Evolutionary conservation across 1,140 invertebrate genomes (phyloP).

Genomic region (Centruroides sculpturatus): DNA sequence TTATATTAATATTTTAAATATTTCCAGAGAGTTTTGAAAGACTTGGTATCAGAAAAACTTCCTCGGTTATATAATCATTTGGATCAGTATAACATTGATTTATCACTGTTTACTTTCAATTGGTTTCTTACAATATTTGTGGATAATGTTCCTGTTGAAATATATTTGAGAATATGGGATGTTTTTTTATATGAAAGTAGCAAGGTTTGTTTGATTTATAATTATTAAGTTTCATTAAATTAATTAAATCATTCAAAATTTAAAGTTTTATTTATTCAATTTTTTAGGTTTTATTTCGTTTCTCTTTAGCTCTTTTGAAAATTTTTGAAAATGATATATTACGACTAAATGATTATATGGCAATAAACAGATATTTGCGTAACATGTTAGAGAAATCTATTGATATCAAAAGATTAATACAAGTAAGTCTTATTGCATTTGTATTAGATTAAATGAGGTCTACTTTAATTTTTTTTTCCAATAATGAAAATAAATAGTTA

Average conservation of each 20-base stretch:
- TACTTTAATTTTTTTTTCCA: no score
- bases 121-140: constrained; percentile 46
- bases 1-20: no score
- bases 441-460: no score
- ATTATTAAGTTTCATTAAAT: background rate
- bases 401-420: constrained; percentile 23
- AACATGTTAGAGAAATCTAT: constrained; percentile 29
- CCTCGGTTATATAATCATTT: constrained; percentile 35
- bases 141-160: constrained; percentile 36
- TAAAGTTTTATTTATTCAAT: background rate
- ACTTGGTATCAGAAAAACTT: constrained; percentile 39
- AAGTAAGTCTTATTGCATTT: constrained; percentile 4
- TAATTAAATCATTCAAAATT: background rate
- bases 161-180: constrained; percentile 42
- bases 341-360: constrained; percentile 24
- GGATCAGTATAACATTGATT: constrained; percentile 34
- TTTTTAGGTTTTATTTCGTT: constrained; percentile 38
- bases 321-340: constrained; percentile 35
- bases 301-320: constrained; percentile 40
- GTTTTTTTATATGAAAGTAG: constrained; percentile 42
- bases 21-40: constrained; percentile 35
- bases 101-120: constrained; percentile 40
- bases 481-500: no score
- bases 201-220: constrained; percentile 29
- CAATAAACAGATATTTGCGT: constrained; percentile 32